Evolutionary conservation across 2,113 vertebrate species (phyloP), one percentile per base, ranked within the genome.

Genomic region (Paramisgurnus dabryanus): DNA sequence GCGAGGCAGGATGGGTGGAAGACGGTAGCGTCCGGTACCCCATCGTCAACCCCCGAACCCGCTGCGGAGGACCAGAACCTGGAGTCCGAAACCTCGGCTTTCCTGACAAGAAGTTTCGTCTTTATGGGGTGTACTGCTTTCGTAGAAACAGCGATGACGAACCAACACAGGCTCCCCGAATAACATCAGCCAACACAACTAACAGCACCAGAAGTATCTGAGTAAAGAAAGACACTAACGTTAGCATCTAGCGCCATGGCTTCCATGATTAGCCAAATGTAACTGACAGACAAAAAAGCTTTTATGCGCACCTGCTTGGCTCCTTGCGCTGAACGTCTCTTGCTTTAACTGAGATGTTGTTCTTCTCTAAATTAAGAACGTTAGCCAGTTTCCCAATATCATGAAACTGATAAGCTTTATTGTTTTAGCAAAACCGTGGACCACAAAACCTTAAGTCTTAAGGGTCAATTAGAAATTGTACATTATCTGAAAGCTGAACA

Each of bases 1-100:
- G 97, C 64, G 95, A 98, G 18, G 95, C 96, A 0, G 97, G 97
- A 22, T 98, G 97, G 97, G 83, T 98, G 85, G 94, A 94, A 34
- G 97, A 98, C 4, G 95, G 95, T 78, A 97, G 96, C 84, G 93
- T 96, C 65, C 96, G 97, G 22, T 98, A 99, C 86, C 96, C 97
- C 84, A 97, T 98, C 18, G 95, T 98, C 79, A 98, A 96, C 78
- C 97, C 97, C 0, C 93, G 96, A 0, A 84, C 91, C 0, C 95
- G 95, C 82, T 98, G 97, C 1, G 97, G 97, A 0, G 96, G 96
- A n/a, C 79, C 83, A 1, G 90, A 95, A 69, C 95, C 97, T 0
- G 97, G 96, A 0, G 95, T 98, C 15, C 92, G 97, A 69, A 95
- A 93, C 90, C 90, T 98, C 1, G 96, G 97, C 78, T 99, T 98